A percentile compares a stretch with the other conserved stretches of the same genome.
Evolutionary conservation across 2,888 invertebrate species (phyloP).

Genomic region (Cryptocephalus moraei): DNA sequence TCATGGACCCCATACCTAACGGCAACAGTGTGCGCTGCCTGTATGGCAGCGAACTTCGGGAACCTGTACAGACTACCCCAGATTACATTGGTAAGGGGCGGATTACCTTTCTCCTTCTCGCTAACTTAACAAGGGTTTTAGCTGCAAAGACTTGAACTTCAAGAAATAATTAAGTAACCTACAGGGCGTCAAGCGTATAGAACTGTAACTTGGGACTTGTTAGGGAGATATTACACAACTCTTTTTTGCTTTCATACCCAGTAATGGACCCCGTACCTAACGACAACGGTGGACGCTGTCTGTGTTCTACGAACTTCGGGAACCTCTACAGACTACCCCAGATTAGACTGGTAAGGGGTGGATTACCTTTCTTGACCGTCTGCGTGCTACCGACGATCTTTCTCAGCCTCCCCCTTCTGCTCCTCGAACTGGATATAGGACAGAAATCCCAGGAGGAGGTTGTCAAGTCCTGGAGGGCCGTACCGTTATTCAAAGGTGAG

Average conservation of each 20-base stretch:
- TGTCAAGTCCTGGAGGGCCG: conserved; percentile 54
- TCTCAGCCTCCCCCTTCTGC: conserved; percentile 47
- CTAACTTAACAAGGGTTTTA: no score
- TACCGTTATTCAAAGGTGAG: conserved; percentile 55
- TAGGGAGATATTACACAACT: no score
- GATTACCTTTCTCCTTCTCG: no score
- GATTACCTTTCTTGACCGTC: conserved; percentile 44
- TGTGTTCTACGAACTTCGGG: conserved; percentile 48
- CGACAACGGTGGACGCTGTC: conserved; percentile 42
- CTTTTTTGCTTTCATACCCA: conserved; percentile 21
- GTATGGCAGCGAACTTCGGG: conserved; percentile 46
- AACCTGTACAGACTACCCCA: conserved; percentile 51
- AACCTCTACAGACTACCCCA: conserved; percentile 51
- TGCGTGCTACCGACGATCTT: conserved; percentile 40
- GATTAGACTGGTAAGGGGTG: conserved; percentile 48
- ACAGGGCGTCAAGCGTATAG: no score
- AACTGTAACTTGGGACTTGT: no score
- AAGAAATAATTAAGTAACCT: no score
- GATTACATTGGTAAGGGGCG: conserved; percentile 48
- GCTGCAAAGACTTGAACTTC: no score
- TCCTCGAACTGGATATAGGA: conserved; percentile 52
- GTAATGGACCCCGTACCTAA: conserved; percentile 36
- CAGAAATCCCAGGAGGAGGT: conserved; percentile 56
- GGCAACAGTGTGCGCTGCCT: conserved; percentile 43
- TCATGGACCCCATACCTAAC: conserved; percentile 36